Evolutionary conservation across 2,888 invertebrate genomes (phyloP), one percentile per base, ranked within the genome.

Genomic region (Drosophila subsilvestris): DNA sequence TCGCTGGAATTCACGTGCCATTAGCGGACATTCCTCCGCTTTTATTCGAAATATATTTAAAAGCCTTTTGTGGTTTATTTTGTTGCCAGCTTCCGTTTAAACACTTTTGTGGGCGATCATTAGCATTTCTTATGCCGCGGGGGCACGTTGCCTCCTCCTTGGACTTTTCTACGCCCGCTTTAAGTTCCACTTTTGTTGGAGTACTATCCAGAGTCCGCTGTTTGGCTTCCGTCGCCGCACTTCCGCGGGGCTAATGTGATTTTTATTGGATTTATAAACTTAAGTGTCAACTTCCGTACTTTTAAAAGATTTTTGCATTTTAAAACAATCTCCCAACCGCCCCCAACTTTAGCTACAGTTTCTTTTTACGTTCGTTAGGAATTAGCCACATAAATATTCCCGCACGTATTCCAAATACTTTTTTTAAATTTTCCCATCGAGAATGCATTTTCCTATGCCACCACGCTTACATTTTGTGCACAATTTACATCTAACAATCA

Each of bases 211-310:
- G 32, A 14, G 54, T 69, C 78, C 45, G 58, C 78, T 73, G 74
- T 78, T 80, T 78, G 78, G 68, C 74, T 79, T 85, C 78, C 76
- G 77, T 78, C 79, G 83, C 75, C 60, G 66, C 76, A 72, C 77
- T 85, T 77, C 79, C 78, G 85, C 77, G 58, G 63, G 78, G 72
- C 79, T 89, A 88, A 88, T 88, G 83, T 76, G 88, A 76, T 86
- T 85, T 88, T 88, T 88, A 88, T 88, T 88, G 86, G 83, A 87
- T 86, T 86, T 86, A 77, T 75, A 87, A 81, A 81, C 86, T 87
- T 79, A 73, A 83, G 86, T 75, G 79, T 73, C 75, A 87, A 85
- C 82, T 86, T 84, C 75, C 86, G 80, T 56, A 63, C 74, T 71
- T 50, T 51, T 63, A 29, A 32, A 43, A 29, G 27, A 45, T 75